Evolutionary conservation across 2,888 invertebrate species (phyloP).

Genomic region (Chydorus sphaericus): DNA sequence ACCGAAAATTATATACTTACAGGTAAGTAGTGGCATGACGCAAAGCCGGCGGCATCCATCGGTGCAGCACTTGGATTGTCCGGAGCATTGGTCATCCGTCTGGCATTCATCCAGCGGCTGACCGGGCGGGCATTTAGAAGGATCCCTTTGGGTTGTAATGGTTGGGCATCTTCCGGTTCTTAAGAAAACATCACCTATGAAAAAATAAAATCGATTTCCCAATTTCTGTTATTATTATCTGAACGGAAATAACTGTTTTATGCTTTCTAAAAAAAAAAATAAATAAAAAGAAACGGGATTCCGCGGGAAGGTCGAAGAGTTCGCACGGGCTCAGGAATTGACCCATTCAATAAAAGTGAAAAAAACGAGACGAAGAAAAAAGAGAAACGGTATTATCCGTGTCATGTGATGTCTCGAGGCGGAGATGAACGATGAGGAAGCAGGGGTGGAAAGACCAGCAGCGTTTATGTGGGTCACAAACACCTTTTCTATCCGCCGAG

Average conservation of each 20-base stretch:
- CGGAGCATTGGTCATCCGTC: slow-evolving; percentile 57
- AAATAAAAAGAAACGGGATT: neutral
- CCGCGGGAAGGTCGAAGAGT: no score
- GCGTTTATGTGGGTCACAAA: neutral
- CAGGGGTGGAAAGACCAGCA: neutral
- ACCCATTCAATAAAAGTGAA: neutral
- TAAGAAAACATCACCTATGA: neutral
- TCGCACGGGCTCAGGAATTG: neutral
- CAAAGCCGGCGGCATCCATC: slow-evolving; percentile 77
- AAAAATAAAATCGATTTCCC: no score
- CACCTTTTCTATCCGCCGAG: neutral
- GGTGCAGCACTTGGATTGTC: slow-evolving; percentile 59
- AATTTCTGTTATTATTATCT: no score
- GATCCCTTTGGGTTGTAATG: slow-evolving; percentile 5
- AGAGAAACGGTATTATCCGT: neutral
- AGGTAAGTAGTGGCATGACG: slow-evolving; percentile 51
- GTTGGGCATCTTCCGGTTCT: slow-evolving; percentile 13
- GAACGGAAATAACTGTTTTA: neutral
- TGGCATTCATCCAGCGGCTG: slow-evolving; percentile 40
- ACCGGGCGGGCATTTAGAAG: slow-evolving; percentile 5
- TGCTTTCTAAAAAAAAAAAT: no score
- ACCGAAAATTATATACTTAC: slow-evolving; percentile 27
- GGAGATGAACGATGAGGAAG: neutral
- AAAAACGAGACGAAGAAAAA: neutral
- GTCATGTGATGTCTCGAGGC: neutral